Evolutionary conservation across 2,888 invertebrate genomes (phyloP), one percentile per base, ranked within the genome.

Genomic region (Hydriomena furcata): DNA sequence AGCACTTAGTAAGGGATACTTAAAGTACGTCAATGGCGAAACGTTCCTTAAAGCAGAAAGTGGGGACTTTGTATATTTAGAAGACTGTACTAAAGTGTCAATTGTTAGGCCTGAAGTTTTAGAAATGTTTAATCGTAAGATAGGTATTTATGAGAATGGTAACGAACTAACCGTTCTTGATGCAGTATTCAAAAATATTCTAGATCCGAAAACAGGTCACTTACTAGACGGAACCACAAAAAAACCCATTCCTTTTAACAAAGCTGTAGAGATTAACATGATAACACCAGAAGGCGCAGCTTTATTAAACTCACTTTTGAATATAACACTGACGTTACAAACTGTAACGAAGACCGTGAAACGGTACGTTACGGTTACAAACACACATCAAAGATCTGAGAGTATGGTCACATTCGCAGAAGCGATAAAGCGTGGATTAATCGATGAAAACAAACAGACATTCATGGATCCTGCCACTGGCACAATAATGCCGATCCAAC

Each of bases 261-360:
- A 95, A 73, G 98, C 98, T 21, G 95, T 98, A 52, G 94, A 95
- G 78, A 93, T 94, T 48, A 95, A 96, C 69, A 91, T 97, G 66
- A 95, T 98, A 24, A 95, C 96, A 7, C 94, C 96, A 0, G 96
- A 96, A 82, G 98, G 98, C 49, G 97, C 97, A 35, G 94, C 96
- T 49, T 91, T 96, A 72, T 91, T 96, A 53, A 96, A 95, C 82
- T 96, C 96, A 67, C 89, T 98, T 43, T 84, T 98, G 43, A 96
- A 96, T 75, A 96, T 98, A 42, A 96, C 96, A 6, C 93, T 98
- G 27, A 97, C 97, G 1, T 94, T 96, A 10, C 95, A 96, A 76
- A 96, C 96, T 5, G 95, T 97, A 21, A 96, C 96, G 3, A 95
- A 95, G 78, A 94, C 96, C 37, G 94, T 97, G 24, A 95, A 95